A percentile compares a stretch with the other conserved stretches of the same genome.
phyloP scores from a whole-genome alignment of 92 coral and sea anemone species.

The Epizoanthus ramosus region DNA sequence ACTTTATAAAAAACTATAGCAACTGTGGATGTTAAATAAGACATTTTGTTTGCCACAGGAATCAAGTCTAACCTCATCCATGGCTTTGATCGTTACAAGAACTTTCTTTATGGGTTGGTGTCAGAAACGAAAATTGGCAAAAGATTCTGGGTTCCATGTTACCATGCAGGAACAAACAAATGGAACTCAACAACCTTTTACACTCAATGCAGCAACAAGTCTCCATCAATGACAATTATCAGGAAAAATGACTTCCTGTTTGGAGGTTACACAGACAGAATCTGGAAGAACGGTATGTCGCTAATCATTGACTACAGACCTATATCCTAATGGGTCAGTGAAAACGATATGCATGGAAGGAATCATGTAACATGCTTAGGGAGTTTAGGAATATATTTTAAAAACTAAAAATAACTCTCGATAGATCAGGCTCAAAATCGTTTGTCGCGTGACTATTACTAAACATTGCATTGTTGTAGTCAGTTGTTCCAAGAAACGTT shows the following conservation, averaged over 20 bases:
- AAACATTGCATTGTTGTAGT: too few species aligned
- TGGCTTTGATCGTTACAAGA: neutral
- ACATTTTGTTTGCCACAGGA: neutral
- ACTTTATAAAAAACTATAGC: neutral
- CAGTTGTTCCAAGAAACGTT: too few species aligned
- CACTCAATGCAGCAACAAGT: neutral
- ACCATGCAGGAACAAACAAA: neutral
- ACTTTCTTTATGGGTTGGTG: neutral
- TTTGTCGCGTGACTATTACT: too few species aligned
- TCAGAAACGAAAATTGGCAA: neutral
- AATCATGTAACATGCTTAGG: too few species aligned
- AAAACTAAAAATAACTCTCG: too few species aligned
- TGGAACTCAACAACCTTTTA: neutral
- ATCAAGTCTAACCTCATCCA: neutral
- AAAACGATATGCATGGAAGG: too few species aligned
- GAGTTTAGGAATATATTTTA: too few species aligned
- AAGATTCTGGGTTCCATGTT: neutral
- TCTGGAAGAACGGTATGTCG: neutral
- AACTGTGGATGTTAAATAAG: neutral
- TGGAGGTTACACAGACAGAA: conserved; percentile 12
- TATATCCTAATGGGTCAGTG: too few species aligned
- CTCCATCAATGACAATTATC: neutral
- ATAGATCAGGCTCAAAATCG: too few species aligned
- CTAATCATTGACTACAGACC: too few species aligned
- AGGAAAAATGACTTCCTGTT: neutral